A percentile compares a stretch with the other conserved stretches of the same genome.
These are phyloP conservation scores for Armadillidium nasatum DNA, from an alignment of 1,140 invertebrate genomes.

Conservation along the genomic window DNA sequence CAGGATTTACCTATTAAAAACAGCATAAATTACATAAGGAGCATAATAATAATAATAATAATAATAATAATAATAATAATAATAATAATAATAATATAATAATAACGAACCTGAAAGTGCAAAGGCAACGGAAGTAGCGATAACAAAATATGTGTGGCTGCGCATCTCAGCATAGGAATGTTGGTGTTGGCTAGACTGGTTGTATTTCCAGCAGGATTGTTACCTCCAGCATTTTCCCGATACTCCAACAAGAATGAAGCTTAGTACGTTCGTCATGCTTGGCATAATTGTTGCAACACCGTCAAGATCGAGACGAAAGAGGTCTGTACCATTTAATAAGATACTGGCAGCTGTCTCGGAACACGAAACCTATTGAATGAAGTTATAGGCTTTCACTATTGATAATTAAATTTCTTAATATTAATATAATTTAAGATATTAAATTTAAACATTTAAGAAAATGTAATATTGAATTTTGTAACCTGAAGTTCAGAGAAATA, in stretches of 20 bases:
- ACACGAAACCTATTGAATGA: constrained; percentile 30
- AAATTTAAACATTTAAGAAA: too few relatives aligned
- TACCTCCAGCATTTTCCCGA: background rate
- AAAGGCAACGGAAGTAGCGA: constrained; percentile 84
- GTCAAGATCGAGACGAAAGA: constrained; percentile 84
- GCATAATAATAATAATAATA: too few relatives aligned
- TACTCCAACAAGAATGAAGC: constrained; percentile 73
- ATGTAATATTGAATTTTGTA: too few relatives aligned
- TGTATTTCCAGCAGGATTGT: background rate
- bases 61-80: too few relatives aligned
- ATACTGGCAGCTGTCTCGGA: constrained; percentile 71
- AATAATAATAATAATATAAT: background rate
- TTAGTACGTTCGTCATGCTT: constrained; percentile 78
- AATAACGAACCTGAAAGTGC: constrained; percentile 63
- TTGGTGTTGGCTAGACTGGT: constrained; percentile 14
- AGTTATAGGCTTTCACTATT: too few relatives aligned
- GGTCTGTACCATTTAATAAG: constrained; percentile 70
- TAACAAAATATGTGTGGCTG: constrained; percentile 81
- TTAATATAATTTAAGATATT: too few relatives aligned
- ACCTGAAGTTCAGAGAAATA: too few relatives aligned
- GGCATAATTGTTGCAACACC: constrained; percentile 88
- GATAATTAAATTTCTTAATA: too few relatives aligned
- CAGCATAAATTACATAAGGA: too few relatives aligned
- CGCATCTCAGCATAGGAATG: constrained; percentile 67
- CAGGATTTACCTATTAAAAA: too few relatives aligned